Evolutionary conservation across 1,140 invertebrate genomes (phyloP).

Genomic region (Drosophila melanica): DNA sequence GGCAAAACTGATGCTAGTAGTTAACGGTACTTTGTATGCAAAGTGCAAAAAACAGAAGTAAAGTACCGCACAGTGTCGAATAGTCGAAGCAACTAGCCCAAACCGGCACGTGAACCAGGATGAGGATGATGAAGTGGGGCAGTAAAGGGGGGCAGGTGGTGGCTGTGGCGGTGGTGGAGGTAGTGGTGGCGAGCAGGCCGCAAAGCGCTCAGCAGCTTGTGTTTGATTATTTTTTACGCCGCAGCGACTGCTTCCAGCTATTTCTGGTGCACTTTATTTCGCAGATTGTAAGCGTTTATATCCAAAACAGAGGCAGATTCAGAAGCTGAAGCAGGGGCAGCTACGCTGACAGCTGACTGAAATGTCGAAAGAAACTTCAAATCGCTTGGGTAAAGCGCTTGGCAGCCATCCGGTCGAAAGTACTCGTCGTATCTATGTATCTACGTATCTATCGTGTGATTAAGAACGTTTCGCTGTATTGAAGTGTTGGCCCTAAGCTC

Average conservation of each 20-base stretch:
- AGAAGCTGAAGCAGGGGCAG: neutral
- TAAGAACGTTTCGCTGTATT: constrained; percentile 72
- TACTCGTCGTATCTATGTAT: constrained; percentile 24
- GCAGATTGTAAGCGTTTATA: constrained; percentile 64
- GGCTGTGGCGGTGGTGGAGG: neutral
- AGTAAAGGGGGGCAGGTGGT: neutral
- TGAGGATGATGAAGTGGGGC: neutral
- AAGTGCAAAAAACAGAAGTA: constrained; percentile 75
- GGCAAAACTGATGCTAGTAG: constrained; percentile 69
- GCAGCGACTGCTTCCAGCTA: constrained; percentile 13
- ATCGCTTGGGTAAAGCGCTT: constrained; percentile 41
- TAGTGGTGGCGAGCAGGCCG: constrained; percentile 12
- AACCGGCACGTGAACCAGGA: constrained; percentile 7
- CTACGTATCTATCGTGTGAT: constrained; percentile 62
- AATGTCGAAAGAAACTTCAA: constrained; percentile 55
- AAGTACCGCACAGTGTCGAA: constrained; percentile 44
- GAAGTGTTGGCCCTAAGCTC: constrained; percentile 71
- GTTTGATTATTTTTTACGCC: constrained; percentile 61
- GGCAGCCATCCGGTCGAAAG: constrained; percentile 18
- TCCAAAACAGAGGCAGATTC: neutral
- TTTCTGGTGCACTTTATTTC: constrained; percentile 59
- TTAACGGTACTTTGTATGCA: constrained; percentile 82
- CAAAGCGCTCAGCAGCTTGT: constrained; percentile 47
- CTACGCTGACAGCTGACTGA: constrained; percentile 68
- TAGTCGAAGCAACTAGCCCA: constrained; percentile 46